phyloP scores from a whole-genome alignment of 1,140 invertebrate genomes.

The Conus betulinus region DNA sequence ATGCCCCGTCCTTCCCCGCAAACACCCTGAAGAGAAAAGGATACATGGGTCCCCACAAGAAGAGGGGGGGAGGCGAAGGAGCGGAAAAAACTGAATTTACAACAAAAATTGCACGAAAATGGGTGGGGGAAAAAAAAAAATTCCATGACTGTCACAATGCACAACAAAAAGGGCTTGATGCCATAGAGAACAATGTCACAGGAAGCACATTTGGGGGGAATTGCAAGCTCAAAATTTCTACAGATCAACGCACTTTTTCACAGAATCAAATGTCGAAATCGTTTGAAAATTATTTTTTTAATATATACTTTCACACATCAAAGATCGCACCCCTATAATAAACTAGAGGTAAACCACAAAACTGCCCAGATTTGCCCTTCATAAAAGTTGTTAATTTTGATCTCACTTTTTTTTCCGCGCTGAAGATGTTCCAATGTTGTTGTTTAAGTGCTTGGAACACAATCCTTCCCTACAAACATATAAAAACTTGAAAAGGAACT shows the following conservation, averaged over 20 bases:
- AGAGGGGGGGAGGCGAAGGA: no score
- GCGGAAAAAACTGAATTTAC: background rate
- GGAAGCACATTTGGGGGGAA: background rate
- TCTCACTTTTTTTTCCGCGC: background rate
- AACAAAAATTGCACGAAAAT: conserved; percentile 14
- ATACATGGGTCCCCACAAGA: no score
- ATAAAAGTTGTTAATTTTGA: no score
- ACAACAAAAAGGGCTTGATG: background rate
- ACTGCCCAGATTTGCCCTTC: no score
- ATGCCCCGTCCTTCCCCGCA: no score
- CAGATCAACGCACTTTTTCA: background rate
- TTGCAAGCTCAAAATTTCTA: background rate
- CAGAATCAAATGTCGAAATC: background rate
- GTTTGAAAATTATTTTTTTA: no score
- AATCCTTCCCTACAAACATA: background rate
- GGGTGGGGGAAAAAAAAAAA: no score
- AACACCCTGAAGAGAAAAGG: no score
- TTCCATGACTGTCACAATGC: background rate
- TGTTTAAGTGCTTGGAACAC: background rate
- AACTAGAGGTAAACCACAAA: background rate
- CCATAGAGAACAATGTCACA: background rate
- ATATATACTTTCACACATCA: background rate
- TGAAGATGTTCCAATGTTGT: background rate
- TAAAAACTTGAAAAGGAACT: background rate
- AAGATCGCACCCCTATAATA: background rate